Conservation (phyloP, 2,888 invertebrate genomes). For the Cotesia congregata region DNA sequence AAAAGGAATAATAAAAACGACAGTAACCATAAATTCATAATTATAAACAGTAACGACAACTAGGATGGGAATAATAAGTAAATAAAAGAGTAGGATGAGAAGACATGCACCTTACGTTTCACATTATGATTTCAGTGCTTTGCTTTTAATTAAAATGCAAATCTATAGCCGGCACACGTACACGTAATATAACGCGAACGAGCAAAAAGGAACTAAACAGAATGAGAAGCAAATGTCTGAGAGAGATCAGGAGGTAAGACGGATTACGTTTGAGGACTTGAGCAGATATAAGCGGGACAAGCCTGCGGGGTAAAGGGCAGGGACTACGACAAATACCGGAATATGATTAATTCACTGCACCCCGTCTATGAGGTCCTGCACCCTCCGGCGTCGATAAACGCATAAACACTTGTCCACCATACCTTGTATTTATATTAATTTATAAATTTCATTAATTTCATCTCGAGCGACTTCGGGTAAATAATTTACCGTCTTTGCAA, state of each 20-base stretch:
- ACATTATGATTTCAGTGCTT: conserved; percentile 77
- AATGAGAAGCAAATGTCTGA: conserved; percentile 17
- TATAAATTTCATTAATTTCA: conserved; percentile 20
- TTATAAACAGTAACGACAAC: background rate
- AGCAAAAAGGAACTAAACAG: conserved; percentile 41
- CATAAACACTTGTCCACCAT: conserved; percentile 18
- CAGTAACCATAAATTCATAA: background rate
- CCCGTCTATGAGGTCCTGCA: conserved; percentile 56
- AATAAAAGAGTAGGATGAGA: conserved; percentile 45
- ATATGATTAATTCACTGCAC: conserved; percentile 70
- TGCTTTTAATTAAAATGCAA: conserved; percentile 76
- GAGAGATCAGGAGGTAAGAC: conserved; percentile 68
- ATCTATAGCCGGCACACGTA: conserved; percentile 68
- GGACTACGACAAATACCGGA: conserved; percentile 70
- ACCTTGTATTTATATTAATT: conserved; percentile 15
- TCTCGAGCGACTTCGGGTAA: background rate
- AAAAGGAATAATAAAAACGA: background rate
- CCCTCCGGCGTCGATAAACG: background rate
- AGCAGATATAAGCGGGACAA: background rate
- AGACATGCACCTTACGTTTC: conserved; percentile 66
- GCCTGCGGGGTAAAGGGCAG: conserved; percentile 9
- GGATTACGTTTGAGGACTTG: conserved; percentile 66
- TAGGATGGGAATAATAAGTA: background rate
- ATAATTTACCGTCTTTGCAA: background rate
- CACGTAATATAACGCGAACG: conserved; percentile 29